phyloP scores from a whole-genome alignment of 2,888 invertebrate species.

The Chrysomela aeneicollis region DNA sequence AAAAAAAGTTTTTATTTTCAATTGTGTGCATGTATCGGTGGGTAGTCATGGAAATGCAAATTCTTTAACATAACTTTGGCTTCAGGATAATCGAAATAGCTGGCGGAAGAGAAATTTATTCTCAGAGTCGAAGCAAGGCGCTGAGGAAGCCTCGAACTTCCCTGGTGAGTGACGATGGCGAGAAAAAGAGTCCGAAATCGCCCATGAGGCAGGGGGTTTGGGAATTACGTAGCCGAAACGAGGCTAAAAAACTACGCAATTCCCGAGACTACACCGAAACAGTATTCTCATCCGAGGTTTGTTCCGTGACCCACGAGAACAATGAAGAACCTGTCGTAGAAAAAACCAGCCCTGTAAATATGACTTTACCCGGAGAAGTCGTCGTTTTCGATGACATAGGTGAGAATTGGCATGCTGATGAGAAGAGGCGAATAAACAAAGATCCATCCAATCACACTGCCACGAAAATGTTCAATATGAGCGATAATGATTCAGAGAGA shows the following conservation, averaged over 20 bases:
- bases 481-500: constrained; percentile 56
- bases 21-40: not conserved
- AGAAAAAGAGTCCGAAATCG: constrained; percentile 63
- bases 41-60: not conserved
- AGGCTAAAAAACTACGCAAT: constrained; percentile 56
- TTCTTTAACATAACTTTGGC: constrained; percentile 7
- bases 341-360: constrained; percentile 66
- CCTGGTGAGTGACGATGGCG: constrained; percentile 55
- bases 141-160: constrained; percentile 74
- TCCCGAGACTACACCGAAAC: constrained; percentile 69
- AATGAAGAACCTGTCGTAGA: constrained; percentile 54
- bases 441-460: constrained; percentile 52
- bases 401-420: constrained; percentile 74
- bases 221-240: constrained; percentile 65
- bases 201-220: constrained; percentile 66
- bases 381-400: constrained; percentile 88
- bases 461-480: constrained; percentile 50
- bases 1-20: not conserved
- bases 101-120: constrained; percentile 84
- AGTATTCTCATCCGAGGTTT: constrained; percentile 69
- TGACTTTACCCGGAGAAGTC: constrained; percentile 76
- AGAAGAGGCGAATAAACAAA: constrained; percentile 40
- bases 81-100: constrained; percentile 77
- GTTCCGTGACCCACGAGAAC: constrained; percentile 63
- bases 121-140: constrained; percentile 82